Base-by-base conservation (phyloP, 2,113 vertebrate genomes). In the Micromys minutus region DNA sequence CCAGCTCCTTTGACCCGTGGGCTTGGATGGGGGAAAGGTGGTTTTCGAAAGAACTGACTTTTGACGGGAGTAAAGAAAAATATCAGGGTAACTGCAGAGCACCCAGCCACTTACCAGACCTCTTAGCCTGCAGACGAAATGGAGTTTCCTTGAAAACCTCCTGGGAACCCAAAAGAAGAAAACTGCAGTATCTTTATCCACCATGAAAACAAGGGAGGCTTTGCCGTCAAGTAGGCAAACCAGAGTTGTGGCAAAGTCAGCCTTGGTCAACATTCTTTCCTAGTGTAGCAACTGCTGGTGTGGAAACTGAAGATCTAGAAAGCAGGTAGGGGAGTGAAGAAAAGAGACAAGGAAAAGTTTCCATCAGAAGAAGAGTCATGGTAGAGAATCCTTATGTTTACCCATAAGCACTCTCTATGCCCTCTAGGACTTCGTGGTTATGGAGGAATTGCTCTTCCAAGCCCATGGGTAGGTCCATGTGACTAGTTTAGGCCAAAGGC, bases 221-320 rank as follows among this genome's bases (percentile, higher is more conserved):
- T n/a, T 22, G 57, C 3, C 47, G 11, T 12, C 55, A 39, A 74
- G 79, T 42, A 84, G 61, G 39, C 57, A 26, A 13, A 36, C 63
- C 26, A 77, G 7, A 74, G 7, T 5, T 0, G 0, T 31, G 13
- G n/a, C 6, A 50, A 13, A 7, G 24, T 50, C 61, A 10, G 3
- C 50, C 24, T 71, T 36, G 39, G 39, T 29, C 79, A 69, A 9
- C 84, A 69, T 21, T 47, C 72, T 47, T 31, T 92, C 86, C 50
- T 45, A 34, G 59, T 29, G 50, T 42, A 17, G 5, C 63, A 74
- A 42, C 8, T 10, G 45, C 77, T 57, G 34, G 21, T 39, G 36
- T 5, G 21, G 21, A 93, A 34, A 13, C 1, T 2, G 10, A 31
- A 39, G 10, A 19, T 75, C n/a, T 24, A 9, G 7, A 45, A 39